phyloP scores from a whole-genome alignment of 2,888 invertebrate genomes.

The Neoascia interrupta region DNA sequence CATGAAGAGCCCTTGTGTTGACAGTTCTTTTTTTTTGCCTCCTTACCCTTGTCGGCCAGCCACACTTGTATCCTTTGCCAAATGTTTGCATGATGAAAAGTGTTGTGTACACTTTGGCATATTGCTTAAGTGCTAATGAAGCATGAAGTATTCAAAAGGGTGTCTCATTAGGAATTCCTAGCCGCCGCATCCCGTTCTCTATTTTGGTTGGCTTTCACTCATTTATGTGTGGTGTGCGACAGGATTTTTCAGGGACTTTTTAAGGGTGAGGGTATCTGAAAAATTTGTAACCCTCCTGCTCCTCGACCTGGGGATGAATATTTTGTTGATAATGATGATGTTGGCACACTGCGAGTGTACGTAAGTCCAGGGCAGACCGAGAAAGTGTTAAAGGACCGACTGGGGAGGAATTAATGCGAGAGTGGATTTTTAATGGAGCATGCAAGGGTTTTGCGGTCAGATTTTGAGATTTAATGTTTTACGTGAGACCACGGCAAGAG shows the following conservation, averaged over 20 bases:
- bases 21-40: conserved; percentile 33
- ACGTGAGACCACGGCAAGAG: conserved; percentile 4
- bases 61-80: conserved; percentile 59
- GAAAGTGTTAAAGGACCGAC: conserved; percentile 29
- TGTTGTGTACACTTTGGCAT: conserved; percentile 68
- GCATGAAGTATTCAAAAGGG: conserved; percentile 69
- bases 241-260: conserved; percentile 23
- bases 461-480: conserved; percentile 45
- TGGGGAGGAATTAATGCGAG: conserved; percentile 45
- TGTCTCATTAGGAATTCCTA: conserved; percentile 58
- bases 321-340: conserved; percentile 24
- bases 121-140: conserved; percentile 70
- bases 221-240: conserved; percentile 8
- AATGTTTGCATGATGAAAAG: conserved; percentile 69
- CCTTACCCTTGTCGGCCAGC: conserved; percentile 23
- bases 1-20: conserved; percentile 36
- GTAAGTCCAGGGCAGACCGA: conserved; percentile 14
- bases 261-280: not conserved
- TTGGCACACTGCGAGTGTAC: conserved; percentile 2
- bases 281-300: too few species aligned
- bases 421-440: conserved; percentile 43
- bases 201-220: not conserved
- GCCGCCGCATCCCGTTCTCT: not conserved
- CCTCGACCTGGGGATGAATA: conserved; percentile 12
- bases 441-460: conserved; percentile 51